These are phyloP conservation scores for Morpho helenor DNA, from an alignment of 2,888 invertebrate species.

Conservation along the genomic window DNA sequence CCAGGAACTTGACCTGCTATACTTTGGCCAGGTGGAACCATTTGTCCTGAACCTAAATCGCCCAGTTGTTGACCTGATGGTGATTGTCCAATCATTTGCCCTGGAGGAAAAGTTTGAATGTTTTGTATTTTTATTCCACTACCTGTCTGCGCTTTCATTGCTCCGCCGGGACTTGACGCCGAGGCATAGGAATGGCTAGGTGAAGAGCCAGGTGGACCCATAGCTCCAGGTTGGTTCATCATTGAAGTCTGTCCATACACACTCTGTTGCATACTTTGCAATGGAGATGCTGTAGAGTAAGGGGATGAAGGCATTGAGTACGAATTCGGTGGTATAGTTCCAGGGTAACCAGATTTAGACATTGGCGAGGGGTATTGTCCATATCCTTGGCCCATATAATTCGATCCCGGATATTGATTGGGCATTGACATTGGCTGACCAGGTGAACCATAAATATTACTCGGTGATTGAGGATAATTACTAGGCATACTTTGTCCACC, in stretches of 20 bases:
- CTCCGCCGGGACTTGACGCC: conserved; percentile 52
- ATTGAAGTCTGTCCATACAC: conserved; percentile 56
- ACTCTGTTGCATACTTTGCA: conserved; percentile 69
- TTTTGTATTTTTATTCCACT: conserved; percentile 62
- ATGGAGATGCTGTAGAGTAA: conserved; percentile 55
- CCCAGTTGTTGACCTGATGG: conserved; percentile 31
- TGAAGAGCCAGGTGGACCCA: conserved; percentile 46
- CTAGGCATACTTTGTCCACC: conserved; percentile 63
- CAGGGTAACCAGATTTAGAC: conserved; percentile 55
- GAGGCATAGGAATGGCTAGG: conserved; percentile 46
- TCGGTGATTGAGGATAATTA: conserved; percentile 44
- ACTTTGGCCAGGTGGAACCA: conserved; percentile 1
- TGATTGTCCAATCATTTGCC: conserved; percentile 43
- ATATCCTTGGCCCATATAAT: conserved; percentile 51
- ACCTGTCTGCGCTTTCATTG: conserved; percentile 48
- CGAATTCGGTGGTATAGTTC: conserved; percentile 41
- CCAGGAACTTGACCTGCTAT: conserved; percentile 29
- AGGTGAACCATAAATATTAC: conserved; percentile 60
- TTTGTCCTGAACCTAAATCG: conserved; percentile 37
- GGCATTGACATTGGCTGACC: conserved; percentile 30
- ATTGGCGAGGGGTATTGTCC: conserved; percentile 52
- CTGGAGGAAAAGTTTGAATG: conserved; percentile 63
- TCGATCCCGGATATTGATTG: conserved; percentile 44
- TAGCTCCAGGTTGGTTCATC: conserved; percentile 43
- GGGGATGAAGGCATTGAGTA: conserved; percentile 48